Base-by-base conservation (phyloP, 2,113 vertebrate genomes). In the Dromaius novaehollandiae region DNA sequence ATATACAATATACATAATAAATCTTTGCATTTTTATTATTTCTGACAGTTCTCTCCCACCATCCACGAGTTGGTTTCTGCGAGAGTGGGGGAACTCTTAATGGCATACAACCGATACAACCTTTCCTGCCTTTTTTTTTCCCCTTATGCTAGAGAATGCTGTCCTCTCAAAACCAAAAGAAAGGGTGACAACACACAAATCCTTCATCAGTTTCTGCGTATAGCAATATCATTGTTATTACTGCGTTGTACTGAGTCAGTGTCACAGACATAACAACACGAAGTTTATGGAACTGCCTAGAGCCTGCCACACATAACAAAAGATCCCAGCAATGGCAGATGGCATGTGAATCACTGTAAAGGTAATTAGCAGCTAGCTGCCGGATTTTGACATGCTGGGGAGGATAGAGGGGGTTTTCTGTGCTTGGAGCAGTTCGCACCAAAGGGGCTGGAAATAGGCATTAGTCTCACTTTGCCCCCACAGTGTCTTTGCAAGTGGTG, bases 291-390 rank as follows among this genome's bases (percentile, higher is more conserved):
- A 87, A 50, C 76, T 0, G 81, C 93, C 89, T 89, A 63, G 58
- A 93, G 96, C 89, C 80, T 63, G 88, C 74, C 82, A 74, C 14
- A 82, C 55, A 84, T 13, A 69, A 96, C 94, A 95, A 85, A 94
- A 95, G 94, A 94, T 90, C 87, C 93, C 95, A 90, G 93, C 92
- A 66, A 75, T 88, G 63, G 91, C 95, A 97, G 97, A 97, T 97
- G 97, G 97, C 92, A 86, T 97, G 90, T 91, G 97, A 96, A 95
- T 95, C 96, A 96, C 94, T 82, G 77, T 50, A 83, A 92, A 73
- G 81, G 95, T 95, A 97, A 97, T 97, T 97, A 97, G 86, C 96
- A 97, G 97, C 88, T 96, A 96, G 95, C 90, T 95, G 91, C 96
- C 82, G 21, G 90, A 93, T 95, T 96, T 80, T 96, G 96, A 97